A percentile compares a stretch with the other conserved stretches of the same genome.
Conservation (phyloP, 2,888 invertebrate species). For the Nephrocerus scutellatus region DNA sequence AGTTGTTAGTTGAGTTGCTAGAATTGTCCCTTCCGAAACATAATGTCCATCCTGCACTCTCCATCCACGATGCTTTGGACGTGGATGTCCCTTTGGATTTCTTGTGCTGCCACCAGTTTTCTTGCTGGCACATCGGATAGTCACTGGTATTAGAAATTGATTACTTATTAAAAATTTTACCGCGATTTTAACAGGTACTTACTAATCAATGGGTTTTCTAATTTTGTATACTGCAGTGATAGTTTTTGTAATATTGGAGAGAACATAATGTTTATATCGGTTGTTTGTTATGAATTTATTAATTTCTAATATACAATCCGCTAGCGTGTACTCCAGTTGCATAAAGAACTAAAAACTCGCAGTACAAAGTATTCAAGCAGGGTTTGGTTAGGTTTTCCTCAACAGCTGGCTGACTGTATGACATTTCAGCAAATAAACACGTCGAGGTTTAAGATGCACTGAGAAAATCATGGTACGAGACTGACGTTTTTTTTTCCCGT, state of each 20-base stretch:
- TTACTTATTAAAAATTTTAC: neutral
- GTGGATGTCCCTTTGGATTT: constrained; percentile 59
- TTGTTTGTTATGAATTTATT: too few species aligned
- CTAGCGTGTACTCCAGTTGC: too few species aligned
- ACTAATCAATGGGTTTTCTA: constrained; percentile 38
- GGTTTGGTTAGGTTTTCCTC: too few species aligned
- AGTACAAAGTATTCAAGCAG: too few species aligned
- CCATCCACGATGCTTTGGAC: constrained; percentile 72
- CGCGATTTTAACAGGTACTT: constrained; percentile 8
- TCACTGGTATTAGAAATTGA: constrained; percentile 22
- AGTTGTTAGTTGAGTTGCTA: constrained; percentile 61
- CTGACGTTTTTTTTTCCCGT: too few species aligned
- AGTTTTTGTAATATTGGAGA: constrained; percentile 39
- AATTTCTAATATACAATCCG: neutral
- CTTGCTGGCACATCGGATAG: constrained; percentile 61
- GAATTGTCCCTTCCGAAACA: constrained; percentile 60
- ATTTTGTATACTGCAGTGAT: constrained; percentile 34
- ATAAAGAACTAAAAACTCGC: too few species aligned
- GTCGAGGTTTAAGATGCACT: too few species aligned
- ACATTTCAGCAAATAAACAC: too few species aligned
- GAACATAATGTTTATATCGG: constrained; percentile 33
- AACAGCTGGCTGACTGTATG: too few species aligned
- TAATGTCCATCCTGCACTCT: constrained; percentile 63
- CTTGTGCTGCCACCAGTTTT: constrained; percentile 67
- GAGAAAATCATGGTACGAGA: too few species aligned